Conservation (phyloP, 1,140 invertebrate species). For the Drosophila ogumai region DNA sequence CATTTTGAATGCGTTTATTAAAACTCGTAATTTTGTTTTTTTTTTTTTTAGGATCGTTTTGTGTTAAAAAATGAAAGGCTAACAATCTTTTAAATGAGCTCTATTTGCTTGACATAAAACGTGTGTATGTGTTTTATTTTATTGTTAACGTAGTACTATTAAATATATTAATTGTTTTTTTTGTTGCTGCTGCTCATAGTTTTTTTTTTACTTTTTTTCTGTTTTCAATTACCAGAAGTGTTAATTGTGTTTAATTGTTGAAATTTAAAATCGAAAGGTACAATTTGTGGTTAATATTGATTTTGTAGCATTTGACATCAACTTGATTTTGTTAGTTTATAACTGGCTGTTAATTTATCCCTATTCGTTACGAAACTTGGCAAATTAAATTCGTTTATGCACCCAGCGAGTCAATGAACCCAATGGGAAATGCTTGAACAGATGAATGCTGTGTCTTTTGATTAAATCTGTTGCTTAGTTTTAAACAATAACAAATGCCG, state of each 20-base stretch:
- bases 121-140: constrained; percentile 30
- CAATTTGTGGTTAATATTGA: constrained; percentile 53
- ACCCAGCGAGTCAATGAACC: constrained; percentile 23
- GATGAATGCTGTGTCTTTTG: constrained; percentile 1
- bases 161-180: constrained; percentile 36
- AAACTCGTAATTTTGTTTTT: constrained; percentile 38
- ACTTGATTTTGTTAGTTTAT: constrained; percentile 32
- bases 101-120: constrained; percentile 53
- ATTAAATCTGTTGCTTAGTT: constrained; percentile 20
- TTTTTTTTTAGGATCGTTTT: constrained; percentile 41
- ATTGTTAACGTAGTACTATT: constrained; percentile 49
- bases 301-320: constrained; percentile 21
- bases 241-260: constrained; percentile 18
- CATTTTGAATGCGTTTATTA: constrained; percentile 52
- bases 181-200: constrained; percentile 33
- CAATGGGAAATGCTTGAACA: background rate
- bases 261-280: constrained; percentile 57
- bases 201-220: background rate
- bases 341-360: constrained; percentile 40
- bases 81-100: constrained; percentile 50
- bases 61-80: constrained; percentile 39
- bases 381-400: constrained; percentile 48
- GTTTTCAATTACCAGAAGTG: constrained; percentile 22
- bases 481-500: constrained; percentile 33
- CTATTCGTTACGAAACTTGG: constrained; percentile 36